Evolutionary conservation across 1,140 invertebrate species (phyloP).

Genomic region (Dendroctonus ponderosae): DNA sequence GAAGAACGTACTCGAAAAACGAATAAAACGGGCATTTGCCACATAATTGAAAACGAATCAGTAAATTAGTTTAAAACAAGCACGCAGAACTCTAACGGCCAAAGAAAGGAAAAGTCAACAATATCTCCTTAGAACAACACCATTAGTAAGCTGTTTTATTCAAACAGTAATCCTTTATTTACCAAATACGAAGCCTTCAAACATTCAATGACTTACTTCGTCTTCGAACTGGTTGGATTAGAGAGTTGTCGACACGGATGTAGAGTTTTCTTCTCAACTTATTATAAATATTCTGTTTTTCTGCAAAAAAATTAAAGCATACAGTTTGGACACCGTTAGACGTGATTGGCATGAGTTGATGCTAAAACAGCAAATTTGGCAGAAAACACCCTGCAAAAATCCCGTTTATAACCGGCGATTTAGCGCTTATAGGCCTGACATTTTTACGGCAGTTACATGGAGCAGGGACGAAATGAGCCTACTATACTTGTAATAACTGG

Average conservation of each 20-base stretch:
- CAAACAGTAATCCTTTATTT: conserved; percentile 21
- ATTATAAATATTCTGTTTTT: background rate
- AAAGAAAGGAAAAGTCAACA: conserved; percentile 21
- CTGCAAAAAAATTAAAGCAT: no score
- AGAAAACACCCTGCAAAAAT: no score
- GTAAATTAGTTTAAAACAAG: conserved; percentile 16
- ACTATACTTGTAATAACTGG: no score
- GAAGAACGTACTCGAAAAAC: conserved; percentile 4
- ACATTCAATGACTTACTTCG: conserved; percentile 18
- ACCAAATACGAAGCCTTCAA: conserved; percentile 25
- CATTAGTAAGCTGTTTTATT: conserved; percentile 28
- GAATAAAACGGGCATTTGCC: conserved; percentile 14
- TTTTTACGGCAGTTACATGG: no score
- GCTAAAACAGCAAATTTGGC: no score
- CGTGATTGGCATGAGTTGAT: no score
- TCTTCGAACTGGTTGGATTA: conserved; percentile 18
- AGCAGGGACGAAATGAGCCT: no score
- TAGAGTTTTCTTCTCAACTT: no score
- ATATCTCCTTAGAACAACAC: conserved; percentile 29
- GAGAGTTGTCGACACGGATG: conserved; percentile 2
- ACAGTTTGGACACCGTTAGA: no score
- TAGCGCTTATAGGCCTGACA: no score
- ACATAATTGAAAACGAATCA: conserved; percentile 19
- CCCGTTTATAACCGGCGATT: no score
- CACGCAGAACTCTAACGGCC: conserved; percentile 7